These are phyloP conservation scores for Oncorhynchus mykiss DNA, from an alignment of 2,113 vertebrate species.

Conservation along the genomic window DNA sequence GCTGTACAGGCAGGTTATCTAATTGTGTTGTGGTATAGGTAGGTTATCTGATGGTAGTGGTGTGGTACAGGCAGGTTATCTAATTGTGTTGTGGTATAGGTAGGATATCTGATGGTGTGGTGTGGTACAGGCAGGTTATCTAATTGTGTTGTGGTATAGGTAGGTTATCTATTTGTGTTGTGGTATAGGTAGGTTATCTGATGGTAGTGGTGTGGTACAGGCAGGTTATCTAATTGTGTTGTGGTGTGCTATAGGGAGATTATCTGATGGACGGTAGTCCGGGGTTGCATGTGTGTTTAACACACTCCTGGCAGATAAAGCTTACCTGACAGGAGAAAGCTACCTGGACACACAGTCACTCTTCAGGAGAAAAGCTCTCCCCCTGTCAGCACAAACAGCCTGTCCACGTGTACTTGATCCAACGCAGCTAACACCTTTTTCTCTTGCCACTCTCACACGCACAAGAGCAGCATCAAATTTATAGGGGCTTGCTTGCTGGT, in stretches of 20 bases:
- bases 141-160: no score
- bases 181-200: neutral
- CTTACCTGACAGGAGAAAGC: slow-evolving; percentile 52
- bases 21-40: no score
- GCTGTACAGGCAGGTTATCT: no score
- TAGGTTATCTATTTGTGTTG: no score
- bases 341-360: slow-evolving; percentile 45
- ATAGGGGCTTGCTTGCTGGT: slow-evolving; percentile 38
- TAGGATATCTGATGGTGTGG: slow-evolving; percentile 16
- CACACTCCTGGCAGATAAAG: slow-evolving; percentile 49
- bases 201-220: neutral
- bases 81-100: slow-evolving; percentile 39
- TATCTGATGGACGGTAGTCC: neutral
- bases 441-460: slow-evolving; percentile 12
- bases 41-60: no score
- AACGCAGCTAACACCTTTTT: slow-evolving; percentile 36
- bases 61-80: neutral
- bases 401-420: slow-evolving; percentile 48
- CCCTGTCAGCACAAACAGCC: slow-evolving; percentile 55
- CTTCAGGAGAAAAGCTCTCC: slow-evolving; percentile 52
- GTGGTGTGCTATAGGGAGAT: neutral
- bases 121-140: no score
- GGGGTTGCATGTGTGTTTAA: slow-evolving; percentile 56
- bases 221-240: neutral
- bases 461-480: slow-evolving; percentile 57